Percentiles rank a stretch among this genome's conserved stretches.
Evolutionary conservation across 30 jellyfish, hydroid and myxozoan genomes (phyloP).

Genomic region (Turritopsis rubra): DNA sequence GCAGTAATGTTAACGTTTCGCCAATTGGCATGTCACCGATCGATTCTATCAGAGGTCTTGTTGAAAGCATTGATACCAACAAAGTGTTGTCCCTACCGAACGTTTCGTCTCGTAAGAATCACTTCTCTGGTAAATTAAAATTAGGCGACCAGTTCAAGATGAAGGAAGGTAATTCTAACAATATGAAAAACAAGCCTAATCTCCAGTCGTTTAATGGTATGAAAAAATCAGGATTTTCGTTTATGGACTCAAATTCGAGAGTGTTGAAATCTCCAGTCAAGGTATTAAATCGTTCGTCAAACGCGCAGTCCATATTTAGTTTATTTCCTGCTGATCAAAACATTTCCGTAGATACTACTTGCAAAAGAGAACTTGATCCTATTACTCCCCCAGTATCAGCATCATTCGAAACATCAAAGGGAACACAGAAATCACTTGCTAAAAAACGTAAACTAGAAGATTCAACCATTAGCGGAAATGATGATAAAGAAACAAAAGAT

Average conservation of each 20-base stretch:
- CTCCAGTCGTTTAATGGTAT: background rate
- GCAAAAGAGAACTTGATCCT: background rate
- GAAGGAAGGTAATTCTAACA: background rate
- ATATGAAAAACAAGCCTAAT: background rate
- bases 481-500: background rate
- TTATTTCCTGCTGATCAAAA: background rate
- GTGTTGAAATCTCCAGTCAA: background rate
- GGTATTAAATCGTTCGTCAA: background rate
- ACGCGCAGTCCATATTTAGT: background rate
- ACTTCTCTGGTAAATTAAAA: background rate
- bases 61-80: slow-evolving; percentile 34
- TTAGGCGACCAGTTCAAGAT: background rate
- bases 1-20: background rate
- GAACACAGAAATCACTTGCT: background rate
- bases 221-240: background rate
- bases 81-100: background rate
- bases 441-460: background rate
- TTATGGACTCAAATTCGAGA: background rate
- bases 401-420: background rate
- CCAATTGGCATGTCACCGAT: slow-evolving; percentile 37
- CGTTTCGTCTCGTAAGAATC: slow-evolving; percentile 1
- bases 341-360: background rate
- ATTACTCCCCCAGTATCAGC: background rate
- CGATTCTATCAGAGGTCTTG: slow-evolving; percentile 40
- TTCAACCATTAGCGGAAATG: background rate